These are phyloP conservation scores for Lasioglossum oenotherae DNA, from an alignment of 2,888 invertebrate genomes.

Conservation along the genomic window DNA sequence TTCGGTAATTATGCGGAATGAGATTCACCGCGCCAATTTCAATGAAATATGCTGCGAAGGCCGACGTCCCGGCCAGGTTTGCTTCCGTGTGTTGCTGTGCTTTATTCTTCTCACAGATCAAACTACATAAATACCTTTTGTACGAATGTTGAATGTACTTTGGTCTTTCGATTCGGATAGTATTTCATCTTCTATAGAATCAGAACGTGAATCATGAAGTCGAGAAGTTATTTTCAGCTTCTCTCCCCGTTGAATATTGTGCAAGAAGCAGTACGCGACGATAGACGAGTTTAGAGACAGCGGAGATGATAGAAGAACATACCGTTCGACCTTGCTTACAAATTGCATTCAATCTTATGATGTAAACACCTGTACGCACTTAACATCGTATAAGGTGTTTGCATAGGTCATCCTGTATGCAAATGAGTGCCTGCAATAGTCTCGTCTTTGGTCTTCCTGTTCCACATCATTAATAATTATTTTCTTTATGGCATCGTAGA, in stretches of 20 bases:
- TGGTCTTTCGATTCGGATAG: background rate
- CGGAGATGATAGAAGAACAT: background rate
- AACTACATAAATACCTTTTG: background rate
- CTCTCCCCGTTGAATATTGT: background rate
- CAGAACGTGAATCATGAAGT: background rate
- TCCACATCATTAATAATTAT: background rate
- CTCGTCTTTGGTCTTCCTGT: slow-evolving; percentile 1
- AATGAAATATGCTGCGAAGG: background rate
- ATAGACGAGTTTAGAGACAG: background rate
- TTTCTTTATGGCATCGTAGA: background rate
- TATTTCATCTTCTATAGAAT: background rate
- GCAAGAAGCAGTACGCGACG: background rate
- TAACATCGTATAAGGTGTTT: background rate
- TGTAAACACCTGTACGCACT: background rate
- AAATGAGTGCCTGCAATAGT: background rate
- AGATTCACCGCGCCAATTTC: background rate
- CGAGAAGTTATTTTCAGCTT: background rate
- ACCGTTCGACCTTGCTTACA: background rate
- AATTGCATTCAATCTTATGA: background rate
- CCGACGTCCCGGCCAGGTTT: background rate
- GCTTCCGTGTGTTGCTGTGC: background rate
- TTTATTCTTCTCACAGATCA: background rate
- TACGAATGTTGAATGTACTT: background rate
- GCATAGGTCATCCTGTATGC: slow-evolving; percentile 1
- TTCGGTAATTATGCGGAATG: slow-evolving; percentile 4